Percentiles rank a stretch among this genome's conserved stretches.
Evolutionary conservation across 2,113 vertebrate species (phyloP).

Genomic region (Henicopernis longicauda): DNA sequence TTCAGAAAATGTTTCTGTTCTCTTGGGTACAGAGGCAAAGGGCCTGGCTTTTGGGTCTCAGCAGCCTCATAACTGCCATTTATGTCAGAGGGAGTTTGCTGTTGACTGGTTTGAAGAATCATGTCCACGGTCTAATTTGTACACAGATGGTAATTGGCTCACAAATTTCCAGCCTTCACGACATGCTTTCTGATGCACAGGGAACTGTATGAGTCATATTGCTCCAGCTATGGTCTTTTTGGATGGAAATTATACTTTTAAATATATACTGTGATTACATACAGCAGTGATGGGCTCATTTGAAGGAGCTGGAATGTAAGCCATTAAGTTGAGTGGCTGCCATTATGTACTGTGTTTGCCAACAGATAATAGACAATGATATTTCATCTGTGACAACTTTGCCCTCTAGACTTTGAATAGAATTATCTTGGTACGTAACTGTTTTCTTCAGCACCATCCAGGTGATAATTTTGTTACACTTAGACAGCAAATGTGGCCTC

Average conservation of each 20-base stretch:
- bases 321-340: conserved; percentile 47
- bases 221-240: conserved; percentile 25
- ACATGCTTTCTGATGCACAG: neutral
- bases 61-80: neutral
- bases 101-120: neutral
- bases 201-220: conserved; percentile 20
- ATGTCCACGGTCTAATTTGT: neutral
- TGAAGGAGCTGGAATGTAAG: conserved; percentile 11
- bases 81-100: neutral
- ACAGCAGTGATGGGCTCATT: neutral
- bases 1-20: neutral
- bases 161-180: neutral
- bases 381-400: conserved; percentile 32
- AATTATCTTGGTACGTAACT: neutral
- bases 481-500: neutral
- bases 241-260: conserved; percentile 52
- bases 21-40: neutral
- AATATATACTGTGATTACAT: conserved; percentile 30
- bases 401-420: neutral
- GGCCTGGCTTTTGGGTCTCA: neutral
- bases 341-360: conserved; percentile 23
- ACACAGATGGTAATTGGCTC: neutral
- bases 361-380: conserved; percentile 12
- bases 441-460: neutral
- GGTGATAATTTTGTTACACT: neutral